These are phyloP conservation scores for Odontocolon sp. DNA, from an alignment of 2,888 invertebrate species.

Conservation along the genomic window DNA sequence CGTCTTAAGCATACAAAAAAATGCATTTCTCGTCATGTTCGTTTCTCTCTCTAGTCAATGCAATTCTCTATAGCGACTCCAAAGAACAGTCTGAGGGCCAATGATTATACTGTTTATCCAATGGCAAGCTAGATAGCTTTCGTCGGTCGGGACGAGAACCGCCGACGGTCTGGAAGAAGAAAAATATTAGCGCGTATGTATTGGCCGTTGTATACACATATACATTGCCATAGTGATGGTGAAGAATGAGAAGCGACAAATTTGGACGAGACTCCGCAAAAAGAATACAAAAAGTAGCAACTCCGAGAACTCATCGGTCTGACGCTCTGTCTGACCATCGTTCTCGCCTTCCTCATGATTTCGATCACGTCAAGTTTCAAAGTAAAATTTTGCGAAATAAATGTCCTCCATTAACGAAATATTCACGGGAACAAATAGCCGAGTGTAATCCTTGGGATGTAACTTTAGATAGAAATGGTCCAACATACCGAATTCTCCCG, in stretches of 20 bases:
- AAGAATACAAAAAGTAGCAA: slow-evolving; percentile 33
- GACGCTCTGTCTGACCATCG: not conserved
- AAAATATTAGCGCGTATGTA: slow-evolving; percentile 56
- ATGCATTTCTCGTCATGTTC: too few relatives aligned
- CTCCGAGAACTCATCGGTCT: slow-evolving; percentile 45
- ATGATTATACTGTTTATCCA: too few relatives aligned
- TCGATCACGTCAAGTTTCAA: slow-evolving; percentile 34
- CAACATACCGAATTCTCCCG: too few relatives aligned
- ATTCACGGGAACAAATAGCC: too few relatives aligned
- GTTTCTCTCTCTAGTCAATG: too few relatives aligned
- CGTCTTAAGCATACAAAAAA: too few relatives aligned
- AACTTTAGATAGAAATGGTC: too few relatives aligned
- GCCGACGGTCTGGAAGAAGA: slow-evolving; percentile 53
- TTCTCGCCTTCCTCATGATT: slow-evolving; percentile 28
- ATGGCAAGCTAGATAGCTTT: slow-evolving; percentile 47
- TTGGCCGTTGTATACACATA: slow-evolving; percentile 17
- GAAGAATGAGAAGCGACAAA: slow-evolving; percentile 58
- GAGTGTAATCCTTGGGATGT: too few relatives aligned
- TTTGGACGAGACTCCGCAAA: slow-evolving; percentile 38
- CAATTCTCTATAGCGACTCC: too few relatives aligned
- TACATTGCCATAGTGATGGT: slow-evolving; percentile 17
- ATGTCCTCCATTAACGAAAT: too few relatives aligned
- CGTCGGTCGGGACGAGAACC: slow-evolving; percentile 46
- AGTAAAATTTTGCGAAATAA: slow-evolving; percentile 1
- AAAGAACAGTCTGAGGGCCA: too few relatives aligned